Evolutionary conservation across 1,140 invertebrate species (phyloP).

Genomic region (Venustaconcha ellipsiformis): DNA sequence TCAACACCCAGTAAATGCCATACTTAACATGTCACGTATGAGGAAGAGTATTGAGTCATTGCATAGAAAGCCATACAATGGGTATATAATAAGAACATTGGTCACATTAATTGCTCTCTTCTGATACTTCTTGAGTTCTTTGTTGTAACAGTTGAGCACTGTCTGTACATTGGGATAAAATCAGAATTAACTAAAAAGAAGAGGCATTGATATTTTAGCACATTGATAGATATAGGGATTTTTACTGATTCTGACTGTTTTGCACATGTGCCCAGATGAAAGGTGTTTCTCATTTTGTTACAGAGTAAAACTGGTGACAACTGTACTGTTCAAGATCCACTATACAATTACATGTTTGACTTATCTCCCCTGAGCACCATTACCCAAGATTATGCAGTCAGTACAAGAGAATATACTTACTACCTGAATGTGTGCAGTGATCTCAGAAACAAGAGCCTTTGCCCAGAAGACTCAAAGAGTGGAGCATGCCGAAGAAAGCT

Average conservation of each 20-base stretch:
- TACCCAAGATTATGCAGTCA: conserved; percentile 45
- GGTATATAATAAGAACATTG: too few species aligned
- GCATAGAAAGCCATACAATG: too few species aligned
- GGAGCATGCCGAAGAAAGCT: conserved; percentile 54
- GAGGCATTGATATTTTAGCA: neutral
- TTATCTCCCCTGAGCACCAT: conserved; percentile 49
- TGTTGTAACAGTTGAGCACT: too few species aligned
- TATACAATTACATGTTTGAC: conserved; percentile 62
- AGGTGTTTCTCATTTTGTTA: conserved; percentile 3
- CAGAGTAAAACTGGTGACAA: conserved; percentile 42
- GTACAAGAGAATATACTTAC: conserved; percentile 38
- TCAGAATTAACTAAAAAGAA: neutral
- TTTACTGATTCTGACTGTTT: neutral
- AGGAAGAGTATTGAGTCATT: too few species aligned
- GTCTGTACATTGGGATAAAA: too few species aligned
- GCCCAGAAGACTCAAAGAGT: conserved; percentile 11
- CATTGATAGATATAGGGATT: neutral
- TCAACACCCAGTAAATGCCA: too few species aligned
- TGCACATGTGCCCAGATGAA: neutral
- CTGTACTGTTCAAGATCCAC: conserved; percentile 60
- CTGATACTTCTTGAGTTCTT: too few species aligned
- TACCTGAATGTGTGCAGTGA: conserved; percentile 55
- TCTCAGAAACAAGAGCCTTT: conserved; percentile 18
- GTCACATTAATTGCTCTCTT: too few species aligned
- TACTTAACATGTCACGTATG: too few species aligned